Base-by-base conservation (phyloP, 1,140 invertebrate species). In the Neotoxoptera formosana region DNA sequence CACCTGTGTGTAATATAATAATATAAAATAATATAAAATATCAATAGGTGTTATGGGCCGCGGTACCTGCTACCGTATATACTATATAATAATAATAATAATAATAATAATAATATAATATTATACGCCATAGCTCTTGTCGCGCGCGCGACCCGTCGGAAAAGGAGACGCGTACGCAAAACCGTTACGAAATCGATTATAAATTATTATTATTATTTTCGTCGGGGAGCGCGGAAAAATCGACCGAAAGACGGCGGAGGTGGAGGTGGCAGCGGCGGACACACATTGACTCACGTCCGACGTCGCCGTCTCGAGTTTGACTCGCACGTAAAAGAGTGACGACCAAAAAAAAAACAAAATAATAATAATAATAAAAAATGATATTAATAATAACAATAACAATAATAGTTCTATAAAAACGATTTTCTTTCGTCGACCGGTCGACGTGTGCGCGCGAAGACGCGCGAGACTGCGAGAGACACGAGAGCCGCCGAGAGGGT, bases 121-220 rank as follows among this genome's bases (percentile, higher is more conserved):
- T 36, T 81, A 45, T 41, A 45, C 14, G 60, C 60, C n/a, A 41
- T 23, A 41, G 81, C 20, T 23, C 41, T n/a, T n/a, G 41, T 41
- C 20, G 81, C 83, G 83, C 41, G 34, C 83, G 36, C 83, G 83
- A 25, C 23, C 36, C 23, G 23, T 45, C 83, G 36, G 36, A 6
- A 53, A 45, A 34, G 36, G 81, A 36, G 36, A 45, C 36, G 83
- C 53, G 25, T 89, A 90, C 21, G 47, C n/a, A 67, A 90, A 90
- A 90, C 67, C 90, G 90, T 91, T 91, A 83, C 90, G 60, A 76
- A 91, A 91, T 91, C 90, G 90, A 91, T 91, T 91, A 91, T 83
- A 83, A 36, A n/a, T n/a, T n/a, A n/a, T n/a, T 67, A 86, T n/a
- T 76, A 17, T 41, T 30, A 86, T n/a, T 76, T 47, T 25, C 11